Base-by-base conservation (phyloP, 2,113 vertebrate genomes). In the Bubalus kerabau region DNA sequence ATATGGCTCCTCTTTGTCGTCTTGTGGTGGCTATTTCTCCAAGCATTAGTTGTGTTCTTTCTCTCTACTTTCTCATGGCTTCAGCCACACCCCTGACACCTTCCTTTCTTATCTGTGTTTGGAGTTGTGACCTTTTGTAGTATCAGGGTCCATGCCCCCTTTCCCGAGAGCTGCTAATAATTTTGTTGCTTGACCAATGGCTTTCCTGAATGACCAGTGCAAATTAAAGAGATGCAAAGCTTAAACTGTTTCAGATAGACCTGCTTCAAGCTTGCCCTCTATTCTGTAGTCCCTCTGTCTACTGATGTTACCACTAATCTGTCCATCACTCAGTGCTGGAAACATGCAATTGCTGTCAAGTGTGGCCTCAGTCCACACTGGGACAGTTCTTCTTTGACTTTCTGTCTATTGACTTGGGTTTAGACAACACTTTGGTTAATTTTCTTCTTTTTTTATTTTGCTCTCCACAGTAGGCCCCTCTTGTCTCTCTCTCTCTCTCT, bases 201-300 rank as follows among this genome's bases (percentile, higher is more conserved):
- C 28, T 36, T 54, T 92, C 84, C 64, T 21, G 56, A 92, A 50
- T 82, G 86, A 86, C 19, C 21, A 62, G 80, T 57, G 87, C 76
- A 78, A 12, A 88, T 54, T 26, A 78, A 87, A 24, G 11, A 67
- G 14, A 13, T n/a, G 26, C 50, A 78, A 95, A 87, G n/a, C 48
- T 28, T 60, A 52, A 64, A 87, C 24, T 10, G 2, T 36, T 82
- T 26, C 11, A 28, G 19, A 7, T 50, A 6, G 9, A n/a, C 30
- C 48, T 28, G 30, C 17, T 19, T 32, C 23, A 12, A 40, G 28
- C 59, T 59, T 85, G 26, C 23, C 16, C 7, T 87, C 60, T 43
- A 62, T 91, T 36, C 90, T 26, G 0, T 6, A 8, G 26, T 59
- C 13, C 40, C 28, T 85, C 32, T 48, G 10, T 80, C 56, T 80